Percentiles rank a stretch among this genome's conserved stretches.
Conservation (phyloP, 2,797 vertebrate genomes). For the Sciaenops ocellatus region DNA sequence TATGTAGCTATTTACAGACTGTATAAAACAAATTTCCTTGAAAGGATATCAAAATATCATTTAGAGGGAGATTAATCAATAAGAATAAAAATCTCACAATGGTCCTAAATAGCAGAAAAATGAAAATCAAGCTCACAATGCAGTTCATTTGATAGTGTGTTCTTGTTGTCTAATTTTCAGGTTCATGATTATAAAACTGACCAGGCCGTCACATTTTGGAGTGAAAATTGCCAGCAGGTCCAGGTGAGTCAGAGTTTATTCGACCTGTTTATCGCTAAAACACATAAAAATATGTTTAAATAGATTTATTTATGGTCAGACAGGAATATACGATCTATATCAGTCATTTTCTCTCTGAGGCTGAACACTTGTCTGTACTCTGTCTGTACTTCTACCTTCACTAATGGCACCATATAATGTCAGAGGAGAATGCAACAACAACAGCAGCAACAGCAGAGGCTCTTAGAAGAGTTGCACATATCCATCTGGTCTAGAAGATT, state of each 20-base stretch:
- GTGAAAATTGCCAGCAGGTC: conserved; percentile 78
- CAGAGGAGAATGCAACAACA: conserved; percentile 6
- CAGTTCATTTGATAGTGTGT: not conserved
- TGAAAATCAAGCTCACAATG: not conserved
- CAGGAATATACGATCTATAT: not conserved
- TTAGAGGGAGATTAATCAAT: not conserved
- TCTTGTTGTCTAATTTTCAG: conserved; percentile 62
- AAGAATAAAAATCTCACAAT: no score
- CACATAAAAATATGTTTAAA: not conserved
- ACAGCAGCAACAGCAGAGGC: conserved; percentile 11
- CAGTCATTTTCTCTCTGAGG: not conserved
- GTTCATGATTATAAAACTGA: conserved; percentile 77
- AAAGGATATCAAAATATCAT: no score
- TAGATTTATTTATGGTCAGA: not conserved
- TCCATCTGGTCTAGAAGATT: conserved; percentile 17
- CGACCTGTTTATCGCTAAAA: not conserved
- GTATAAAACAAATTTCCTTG: no score
- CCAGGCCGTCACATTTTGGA: conserved; percentile 84
- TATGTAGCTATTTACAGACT: no score
- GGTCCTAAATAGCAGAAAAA: not conserved
- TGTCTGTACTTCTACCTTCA: not conserved
- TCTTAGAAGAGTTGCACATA: conserved; percentile 2
- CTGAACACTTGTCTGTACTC: not conserved
- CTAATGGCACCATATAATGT: conserved; percentile 35
- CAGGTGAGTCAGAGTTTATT: conserved; percentile 74